Base-by-base conservation (phyloP, 2,888 invertebrate genomes). In the Amiota mariae region DNA sequence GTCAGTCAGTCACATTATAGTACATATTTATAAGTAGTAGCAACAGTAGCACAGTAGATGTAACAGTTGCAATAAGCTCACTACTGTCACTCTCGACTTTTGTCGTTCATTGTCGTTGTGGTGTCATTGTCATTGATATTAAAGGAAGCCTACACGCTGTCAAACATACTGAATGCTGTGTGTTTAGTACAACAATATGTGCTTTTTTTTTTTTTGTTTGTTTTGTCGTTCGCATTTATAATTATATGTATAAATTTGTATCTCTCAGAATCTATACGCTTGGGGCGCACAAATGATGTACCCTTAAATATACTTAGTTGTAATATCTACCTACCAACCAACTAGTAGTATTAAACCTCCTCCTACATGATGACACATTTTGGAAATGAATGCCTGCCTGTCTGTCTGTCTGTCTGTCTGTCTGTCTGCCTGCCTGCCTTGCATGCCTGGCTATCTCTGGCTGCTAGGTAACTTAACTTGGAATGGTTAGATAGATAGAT, bases 141-240 rank as follows among this genome's bases (percentile, higher is more conserved):
- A 20, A 59, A 20, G 20, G 20, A 68, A 68, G 24, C 71, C 71
- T 61, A 71, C 71, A 71, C 49, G 71, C 71, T 71, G 71, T 71
- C 71, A 61, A 36, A 24, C 8, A 36, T 36, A 36, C 13, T 64
- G 36, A 48, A 12, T 59, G 59, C 24, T 59, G n/a, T n/a, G n/a
- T 59, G 59, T 11, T 59, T 24, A 10, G n/a, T 36, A 36, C 36
- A 36, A 36, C 36, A 59, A 59, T 20, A 18, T 57, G 8, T 24
- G n/a, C 4, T 51, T 51, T 51, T 13, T 15, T 36, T 67, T n/a
- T 51, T 70, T 9, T 70, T 51, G 51, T 49, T 67, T 12, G 9
- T n/a, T 15, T 49, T 48, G 15, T 56, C 13, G 36, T 70, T 68
- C n/a, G 51, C 66, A 46, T 66, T 48, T 48, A 13, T 18, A 66